A percentile compares a stretch with the other conserved stretches of the same genome.
Conservation (phyloP, 2,797 vertebrate species). For the Pantherophis vulpinus region DNA sequence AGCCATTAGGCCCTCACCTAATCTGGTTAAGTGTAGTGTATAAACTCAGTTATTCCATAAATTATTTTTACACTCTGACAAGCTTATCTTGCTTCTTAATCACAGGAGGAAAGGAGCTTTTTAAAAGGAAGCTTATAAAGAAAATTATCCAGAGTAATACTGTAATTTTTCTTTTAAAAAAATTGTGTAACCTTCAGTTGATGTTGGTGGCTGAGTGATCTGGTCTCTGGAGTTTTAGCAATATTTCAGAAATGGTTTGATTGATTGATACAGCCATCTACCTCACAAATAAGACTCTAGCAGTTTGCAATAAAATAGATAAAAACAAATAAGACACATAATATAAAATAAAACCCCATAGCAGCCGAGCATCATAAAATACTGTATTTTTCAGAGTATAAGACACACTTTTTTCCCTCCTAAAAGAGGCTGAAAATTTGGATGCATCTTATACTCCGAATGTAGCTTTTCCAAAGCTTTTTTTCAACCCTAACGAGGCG, state of each 20-base stretch:
- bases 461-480: too few species aligned
- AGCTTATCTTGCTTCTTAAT: neutral
- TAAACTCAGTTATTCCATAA: neutral
- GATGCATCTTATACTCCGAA: too few species aligned
- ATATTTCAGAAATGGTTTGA: neutral
- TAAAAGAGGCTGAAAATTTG: too few species aligned
- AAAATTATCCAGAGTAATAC: neutral
- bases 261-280: neutral
- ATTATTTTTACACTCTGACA: neutral
- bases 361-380: neutral
- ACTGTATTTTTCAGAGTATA: too few species aligned
- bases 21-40: neutral
- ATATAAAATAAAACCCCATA: neutral
- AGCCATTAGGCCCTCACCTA: neutral
- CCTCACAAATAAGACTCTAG: neutral
- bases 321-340: neutral
- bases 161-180: neutral
- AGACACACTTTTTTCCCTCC: too few species aligned
- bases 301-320: neutral
- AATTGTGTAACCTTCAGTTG: neutral
- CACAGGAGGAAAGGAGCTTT: neutral
- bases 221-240: neutral
- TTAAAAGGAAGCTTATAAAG: neutral
- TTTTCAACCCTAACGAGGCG: too few species aligned
- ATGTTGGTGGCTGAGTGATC: neutral